Conservation (phyloP, 2,113 vertebrate genomes). For the Cavia porcellus region DNA sequence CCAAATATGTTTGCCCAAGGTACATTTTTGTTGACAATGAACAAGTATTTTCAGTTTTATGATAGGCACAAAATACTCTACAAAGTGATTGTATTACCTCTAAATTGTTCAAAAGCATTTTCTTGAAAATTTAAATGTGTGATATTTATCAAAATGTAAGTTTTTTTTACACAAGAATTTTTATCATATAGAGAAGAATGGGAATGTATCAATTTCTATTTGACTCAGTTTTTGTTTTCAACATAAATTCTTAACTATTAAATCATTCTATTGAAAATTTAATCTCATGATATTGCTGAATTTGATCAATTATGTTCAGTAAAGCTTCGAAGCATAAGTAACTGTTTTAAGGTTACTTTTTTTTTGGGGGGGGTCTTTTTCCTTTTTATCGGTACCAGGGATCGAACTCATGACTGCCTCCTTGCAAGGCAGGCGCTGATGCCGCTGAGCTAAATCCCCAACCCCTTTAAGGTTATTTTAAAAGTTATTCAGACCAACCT, state of each 20-base stretch:
- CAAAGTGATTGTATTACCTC: not conserved
- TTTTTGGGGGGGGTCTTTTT: too few species aligned
- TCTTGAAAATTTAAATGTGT: conserved; percentile 47
- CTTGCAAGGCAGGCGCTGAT: too few species aligned
- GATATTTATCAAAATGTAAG: conserved; percentile 39
- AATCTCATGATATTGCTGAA: not conserved
- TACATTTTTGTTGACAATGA: not conserved
- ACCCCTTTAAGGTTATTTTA: conserved; percentile 43
- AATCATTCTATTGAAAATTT: conserved; percentile 20
- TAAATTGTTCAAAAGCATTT: conserved; percentile 30
- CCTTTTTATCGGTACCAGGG: too few species aligned
- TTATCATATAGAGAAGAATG: not conserved
- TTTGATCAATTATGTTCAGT: not conserved
- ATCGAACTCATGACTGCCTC: too few species aligned
- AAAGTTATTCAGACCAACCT: conserved; percentile 54
- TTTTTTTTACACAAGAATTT: not conserved
- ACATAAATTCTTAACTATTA: conserved; percentile 10
- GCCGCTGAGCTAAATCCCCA: too few species aligned
- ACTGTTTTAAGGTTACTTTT: conserved; percentile 56
- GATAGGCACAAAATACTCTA: not conserved
- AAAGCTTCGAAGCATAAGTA: conserved; percentile 42
- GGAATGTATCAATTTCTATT: not conserved
- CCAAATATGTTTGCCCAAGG: conserved; percentile 64
- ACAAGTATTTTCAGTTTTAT: conserved; percentile 50
- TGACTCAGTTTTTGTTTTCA: not conserved